Percentiles rank a stretch among this genome's conserved stretches.
These are phyloP conservation scores for Pristionchus fissidentatus DNA, from an alignment of 2,888 invertebrate genomes.

Conservation along the genomic window DNA sequence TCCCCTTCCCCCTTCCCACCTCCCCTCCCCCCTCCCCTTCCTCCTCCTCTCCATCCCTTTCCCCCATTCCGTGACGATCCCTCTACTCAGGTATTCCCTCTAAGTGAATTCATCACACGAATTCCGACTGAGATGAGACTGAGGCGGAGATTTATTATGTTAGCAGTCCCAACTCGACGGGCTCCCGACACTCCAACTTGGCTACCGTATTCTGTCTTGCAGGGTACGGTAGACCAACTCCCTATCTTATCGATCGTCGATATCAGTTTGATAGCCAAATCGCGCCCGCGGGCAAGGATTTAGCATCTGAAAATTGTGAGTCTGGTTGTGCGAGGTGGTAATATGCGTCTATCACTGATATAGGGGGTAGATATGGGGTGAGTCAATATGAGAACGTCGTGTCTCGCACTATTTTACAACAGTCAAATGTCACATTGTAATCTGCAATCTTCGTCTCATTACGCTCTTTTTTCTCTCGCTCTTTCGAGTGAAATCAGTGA, in stretches of 20 bases:
- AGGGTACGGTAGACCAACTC: no score
- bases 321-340: no score
- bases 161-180: no score
- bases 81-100: slow-evolving; percentile 24
- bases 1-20: neutral
- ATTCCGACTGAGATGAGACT: slow-evolving; percentile 20
- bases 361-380: slow-evolving; percentile 1
- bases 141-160: slow-evolving; percentile 34
- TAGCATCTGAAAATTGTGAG: no score
- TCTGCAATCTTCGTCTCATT: no score
- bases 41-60: neutral
- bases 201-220: no score
- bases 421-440: slow-evolving; percentile 29
- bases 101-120: slow-evolving; percentile 40
- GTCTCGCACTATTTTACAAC: slow-evolving; percentile 8
- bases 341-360: neutral
- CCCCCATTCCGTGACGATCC: slow-evolving; percentile 12
- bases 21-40: neutral
- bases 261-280: no score
- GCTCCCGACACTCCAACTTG: no score
- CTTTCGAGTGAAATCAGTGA: no score
- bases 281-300: no score
- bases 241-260: no score
- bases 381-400: slow-evolving; percentile 19
- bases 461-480: no score